phyloP scores from a whole-genome alignment of 2,888 invertebrate species.

The Platerodrilus igneus region DNA sequence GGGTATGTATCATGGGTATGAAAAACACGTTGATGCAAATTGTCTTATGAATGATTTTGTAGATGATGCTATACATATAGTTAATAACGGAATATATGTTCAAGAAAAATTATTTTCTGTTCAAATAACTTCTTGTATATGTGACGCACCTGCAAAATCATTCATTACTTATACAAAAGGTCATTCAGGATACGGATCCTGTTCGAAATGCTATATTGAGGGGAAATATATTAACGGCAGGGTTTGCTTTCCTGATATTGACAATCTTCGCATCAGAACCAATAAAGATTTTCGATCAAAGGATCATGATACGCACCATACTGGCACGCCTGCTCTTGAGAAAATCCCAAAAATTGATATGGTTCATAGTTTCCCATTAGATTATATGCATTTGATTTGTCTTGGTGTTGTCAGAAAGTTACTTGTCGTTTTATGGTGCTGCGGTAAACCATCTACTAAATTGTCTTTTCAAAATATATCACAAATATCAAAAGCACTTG shows the following conservation, averaged over 20 bases:
- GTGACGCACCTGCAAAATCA: not conserved
- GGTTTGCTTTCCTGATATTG: not conserved
- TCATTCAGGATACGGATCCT: not conserved
- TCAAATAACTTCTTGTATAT: not conserved
- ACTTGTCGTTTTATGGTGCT: constrained; percentile 9
- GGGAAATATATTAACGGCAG: not conserved
- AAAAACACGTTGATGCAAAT: not conserved
- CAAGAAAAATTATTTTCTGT: no score
- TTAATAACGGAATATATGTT: no score
- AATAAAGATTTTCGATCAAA: not conserved
- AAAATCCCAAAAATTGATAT: not conserved
- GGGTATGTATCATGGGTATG: constrained; percentile 9
- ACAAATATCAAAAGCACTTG: not conserved
- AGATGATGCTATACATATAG: no score
- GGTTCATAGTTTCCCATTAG: not conserved
- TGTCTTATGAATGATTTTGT: no score
- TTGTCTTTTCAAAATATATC: constrained; percentile 1
- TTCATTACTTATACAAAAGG: not conserved
- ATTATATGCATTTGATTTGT: constrained; percentile 4
- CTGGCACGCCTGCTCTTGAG: not conserved
- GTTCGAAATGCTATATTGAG: not conserved
- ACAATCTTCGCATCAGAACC: not conserved
- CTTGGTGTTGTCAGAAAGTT: constrained; percentile 3
- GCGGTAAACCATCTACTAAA: not conserved
- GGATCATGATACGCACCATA: not conserved